Conservation (phyloP, 2,113 vertebrate species). For the Myiozetetes cayanensis region DNA sequence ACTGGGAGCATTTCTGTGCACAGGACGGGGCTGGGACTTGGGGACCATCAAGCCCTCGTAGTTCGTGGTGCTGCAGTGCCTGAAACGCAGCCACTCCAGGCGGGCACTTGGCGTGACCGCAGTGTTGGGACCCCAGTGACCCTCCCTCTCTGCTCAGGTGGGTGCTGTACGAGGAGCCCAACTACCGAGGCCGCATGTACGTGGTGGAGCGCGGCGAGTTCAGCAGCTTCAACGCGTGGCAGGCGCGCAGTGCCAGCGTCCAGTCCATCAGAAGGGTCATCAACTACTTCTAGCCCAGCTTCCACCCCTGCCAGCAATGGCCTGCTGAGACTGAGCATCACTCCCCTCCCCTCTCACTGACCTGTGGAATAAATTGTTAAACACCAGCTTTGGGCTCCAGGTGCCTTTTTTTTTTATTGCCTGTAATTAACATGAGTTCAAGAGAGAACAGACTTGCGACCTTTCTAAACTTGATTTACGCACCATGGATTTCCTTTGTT, state of each 20-base stretch:
- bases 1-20: rapidly evolving
- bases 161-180: conserved; percentile 94
- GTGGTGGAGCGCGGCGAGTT: conserved; percentile 88
- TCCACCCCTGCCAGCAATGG: neutral
- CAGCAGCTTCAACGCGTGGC: conserved; percentile 84
- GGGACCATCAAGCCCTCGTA: rapidly evolving
- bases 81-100: rapidly evolving
- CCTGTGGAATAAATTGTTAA: conserved; percentile 74
- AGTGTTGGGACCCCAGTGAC: neutral
- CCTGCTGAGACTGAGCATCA: neutral
- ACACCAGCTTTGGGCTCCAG: neutral
- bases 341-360: neutral
- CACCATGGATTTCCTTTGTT: neutral
- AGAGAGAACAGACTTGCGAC: neutral
- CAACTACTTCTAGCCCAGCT: conserved; percentile 86
- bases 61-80: neutral
- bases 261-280: conserved; percentile 88
- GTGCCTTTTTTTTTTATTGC: neutral
- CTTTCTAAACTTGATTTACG: neutral
- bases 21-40: rapidly evolving
- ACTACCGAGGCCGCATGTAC: conserved; percentile 90
- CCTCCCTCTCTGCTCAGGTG: conserved; percentile 73
- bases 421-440: neutral
- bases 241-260: conserved; percentile 83
- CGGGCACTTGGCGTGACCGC: rapidly evolving